Evolutionary conservation across 2,113 vertebrate species (phyloP).

Genomic region (Xenopus borealis): DNA sequence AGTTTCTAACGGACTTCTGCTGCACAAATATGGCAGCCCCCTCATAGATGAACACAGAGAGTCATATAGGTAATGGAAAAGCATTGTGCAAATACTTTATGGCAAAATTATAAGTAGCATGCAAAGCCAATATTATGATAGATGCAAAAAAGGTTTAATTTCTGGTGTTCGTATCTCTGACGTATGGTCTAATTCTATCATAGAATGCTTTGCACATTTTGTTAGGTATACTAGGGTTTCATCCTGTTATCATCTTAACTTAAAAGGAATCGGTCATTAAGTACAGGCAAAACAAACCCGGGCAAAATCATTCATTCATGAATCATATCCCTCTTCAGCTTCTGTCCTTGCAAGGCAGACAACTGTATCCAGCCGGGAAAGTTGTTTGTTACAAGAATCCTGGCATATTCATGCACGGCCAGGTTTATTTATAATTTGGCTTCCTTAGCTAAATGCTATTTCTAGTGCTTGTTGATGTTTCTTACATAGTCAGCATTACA

Average conservation of each 20-base stretch:
- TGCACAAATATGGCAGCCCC: too few species aligned
- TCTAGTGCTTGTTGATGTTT: constrained; percentile 56
- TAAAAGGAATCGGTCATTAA: constrained; percentile 23
- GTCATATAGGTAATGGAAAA: too few species aligned
- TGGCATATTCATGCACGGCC: constrained; percentile 51
- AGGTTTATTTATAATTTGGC: constrained; percentile 59
- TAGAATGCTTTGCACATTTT: too few species aligned
- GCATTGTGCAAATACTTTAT: too few species aligned
- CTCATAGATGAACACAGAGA: too few species aligned
- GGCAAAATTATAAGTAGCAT: too few species aligned
- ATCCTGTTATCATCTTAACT: background rate
- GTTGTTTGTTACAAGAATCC: constrained; percentile 11
- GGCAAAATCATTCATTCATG: constrained; percentile 9
- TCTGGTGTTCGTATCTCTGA: too few species aligned
- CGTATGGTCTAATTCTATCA: too few species aligned
- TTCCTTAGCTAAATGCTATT: constrained; percentile 54
- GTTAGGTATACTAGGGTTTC: too few species aligned
- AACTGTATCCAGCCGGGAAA: constrained; percentile 26
- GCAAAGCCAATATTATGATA: too few species aligned
- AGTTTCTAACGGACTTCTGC: too few species aligned
- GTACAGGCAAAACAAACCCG: constrained; percentile 1
- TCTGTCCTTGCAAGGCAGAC: background rate
- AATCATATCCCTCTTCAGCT: constrained; percentile 1
- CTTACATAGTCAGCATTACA: constrained; percentile 48
- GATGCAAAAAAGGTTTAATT: too few species aligned